phyloP scores from a whole-genome alignment of 2,797 vertebrate species.

The Intellagama lesueurii region DNA sequence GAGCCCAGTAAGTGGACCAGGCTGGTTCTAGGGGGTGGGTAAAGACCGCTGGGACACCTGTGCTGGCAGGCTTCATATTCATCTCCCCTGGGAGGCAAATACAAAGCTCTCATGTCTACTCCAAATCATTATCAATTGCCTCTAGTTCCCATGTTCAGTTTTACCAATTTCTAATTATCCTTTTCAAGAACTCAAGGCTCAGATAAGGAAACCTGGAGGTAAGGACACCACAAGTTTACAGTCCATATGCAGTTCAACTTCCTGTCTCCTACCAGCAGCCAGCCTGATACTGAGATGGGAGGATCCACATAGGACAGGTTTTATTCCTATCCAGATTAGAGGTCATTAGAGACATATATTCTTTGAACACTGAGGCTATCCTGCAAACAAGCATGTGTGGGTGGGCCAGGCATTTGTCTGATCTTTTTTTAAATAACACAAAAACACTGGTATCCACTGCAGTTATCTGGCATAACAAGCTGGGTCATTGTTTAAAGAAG shows the following conservation, averaged over 20 bases:
- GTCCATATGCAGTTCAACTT: neutral
- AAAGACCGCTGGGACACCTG: too few relatives aligned
- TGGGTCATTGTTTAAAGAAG: neutral
- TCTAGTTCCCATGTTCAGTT: neutral
- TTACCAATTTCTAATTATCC: neutral
- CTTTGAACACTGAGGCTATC: neutral
- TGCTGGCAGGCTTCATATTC: too few relatives aligned
- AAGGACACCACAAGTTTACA: neutral
- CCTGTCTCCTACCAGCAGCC: neutral
- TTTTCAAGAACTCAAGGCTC: neutral
- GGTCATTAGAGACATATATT: neutral
- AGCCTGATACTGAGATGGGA: neutral
- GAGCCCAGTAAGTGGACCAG: too few relatives aligned
- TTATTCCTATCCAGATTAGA: neutral
- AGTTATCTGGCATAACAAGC: neutral
- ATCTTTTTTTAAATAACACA: neutral
- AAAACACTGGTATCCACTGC: neutral
- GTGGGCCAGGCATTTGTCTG: neutral
- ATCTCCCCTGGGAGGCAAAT: too few relatives aligned
- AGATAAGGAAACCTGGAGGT: neutral
- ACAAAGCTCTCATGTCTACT: neutral
- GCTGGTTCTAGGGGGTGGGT: too few relatives aligned
- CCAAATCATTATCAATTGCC: neutral
- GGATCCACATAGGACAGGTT: neutral
- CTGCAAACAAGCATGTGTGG: too few relatives aligned